A percentile compares a stretch with the other conserved stretches of the same genome.
Conservation (phyloP, 2,797 vertebrate species). For the Semotilus atromaculatus region DNA sequence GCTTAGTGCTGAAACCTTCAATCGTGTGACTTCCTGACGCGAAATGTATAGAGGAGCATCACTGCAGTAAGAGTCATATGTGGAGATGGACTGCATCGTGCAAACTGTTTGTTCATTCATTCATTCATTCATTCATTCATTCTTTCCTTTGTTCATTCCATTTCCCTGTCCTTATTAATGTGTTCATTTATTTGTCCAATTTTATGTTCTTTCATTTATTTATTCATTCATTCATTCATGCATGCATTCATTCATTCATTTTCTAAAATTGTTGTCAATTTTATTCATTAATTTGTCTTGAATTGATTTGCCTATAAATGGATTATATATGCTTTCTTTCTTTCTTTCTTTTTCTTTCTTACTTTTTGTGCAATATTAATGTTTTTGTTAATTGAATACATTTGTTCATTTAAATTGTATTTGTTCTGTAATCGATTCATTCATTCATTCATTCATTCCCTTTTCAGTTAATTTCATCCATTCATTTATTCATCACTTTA, state of each 20-base stretch:
- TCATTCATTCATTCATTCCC: not conserved
- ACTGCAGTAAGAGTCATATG: not conserved
- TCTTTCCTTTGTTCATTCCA: not conserved
- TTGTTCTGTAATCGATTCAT: not conserved
- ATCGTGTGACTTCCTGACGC: not conserved
- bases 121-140: not conserved
- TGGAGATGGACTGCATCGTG: not conserved
- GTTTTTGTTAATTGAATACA: not conserved
- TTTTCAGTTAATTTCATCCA: too few species aligned
- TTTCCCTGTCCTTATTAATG: not conserved
- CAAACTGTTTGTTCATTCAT: not conserved
- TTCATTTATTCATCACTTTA: not conserved
- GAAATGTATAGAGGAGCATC: not conserved
- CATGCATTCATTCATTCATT: not conserved
- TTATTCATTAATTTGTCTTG: too few species aligned
- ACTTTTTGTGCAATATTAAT: not conserved
- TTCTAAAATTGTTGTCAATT: too few species aligned
- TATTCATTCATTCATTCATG: not conserved
- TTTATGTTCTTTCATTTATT: too few species aligned
- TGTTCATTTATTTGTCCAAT: not conserved
- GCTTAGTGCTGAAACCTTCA: not conserved
- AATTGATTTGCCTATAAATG: too few species aligned
- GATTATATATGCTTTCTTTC: too few species aligned
- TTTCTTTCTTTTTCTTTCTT: too few species aligned
- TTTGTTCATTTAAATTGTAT: not conserved